Evolutionary conservation across 2,113 vertebrate genomes (phyloP), one percentile per base, ranked within the genome.

Genomic region (Chamaetylas fuelleborni): DNA sequence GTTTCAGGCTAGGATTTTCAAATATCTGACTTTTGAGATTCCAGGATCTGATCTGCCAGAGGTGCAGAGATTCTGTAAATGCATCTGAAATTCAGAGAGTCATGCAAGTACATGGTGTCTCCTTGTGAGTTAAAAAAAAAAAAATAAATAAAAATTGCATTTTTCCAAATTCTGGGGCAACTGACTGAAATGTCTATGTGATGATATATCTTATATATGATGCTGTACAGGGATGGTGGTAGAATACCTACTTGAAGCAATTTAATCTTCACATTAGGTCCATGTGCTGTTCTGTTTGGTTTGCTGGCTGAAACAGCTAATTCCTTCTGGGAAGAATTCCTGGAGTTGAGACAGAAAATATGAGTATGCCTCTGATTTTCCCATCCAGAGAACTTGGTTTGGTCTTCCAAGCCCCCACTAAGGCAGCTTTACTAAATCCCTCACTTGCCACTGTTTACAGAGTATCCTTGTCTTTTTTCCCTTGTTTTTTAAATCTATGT

Each of bases 1-100:
- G 25, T 45, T 94, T 93, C 53, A 61, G 50, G 38, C 33, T 34
- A 57, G 43, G 43, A 61, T 89, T 93, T 85, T 85, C 19, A 65
- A 14, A 28, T 31, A 23, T 29, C 22, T 86, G 56, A 33, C 45
- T 72, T 51, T 1, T 5, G 31, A 81, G n/a, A 58, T 67, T 79
- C 36, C 22, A 40, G 19, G 19, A 51, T 25, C 14, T 61, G 36
- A 50, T 48, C 36, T 69, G 23, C 33, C 50, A 69, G 62, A 61
- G 23, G 4, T 4, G 2, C 25, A 19, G 45, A 79, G 23, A 20
- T 51, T 77, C 38, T 72, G 7, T 42, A 67, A 71, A 78, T 78
- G 29, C 2, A 3, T 58, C 19, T 79, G n/a, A 81, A 85, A 48
- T 51, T 25, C 24, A 48, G 19, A 50, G 25, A 64, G 43, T 50